Base-by-base conservation (phyloP, 2,797 vertebrate species). In the Thamnophis elegans region DNA sequence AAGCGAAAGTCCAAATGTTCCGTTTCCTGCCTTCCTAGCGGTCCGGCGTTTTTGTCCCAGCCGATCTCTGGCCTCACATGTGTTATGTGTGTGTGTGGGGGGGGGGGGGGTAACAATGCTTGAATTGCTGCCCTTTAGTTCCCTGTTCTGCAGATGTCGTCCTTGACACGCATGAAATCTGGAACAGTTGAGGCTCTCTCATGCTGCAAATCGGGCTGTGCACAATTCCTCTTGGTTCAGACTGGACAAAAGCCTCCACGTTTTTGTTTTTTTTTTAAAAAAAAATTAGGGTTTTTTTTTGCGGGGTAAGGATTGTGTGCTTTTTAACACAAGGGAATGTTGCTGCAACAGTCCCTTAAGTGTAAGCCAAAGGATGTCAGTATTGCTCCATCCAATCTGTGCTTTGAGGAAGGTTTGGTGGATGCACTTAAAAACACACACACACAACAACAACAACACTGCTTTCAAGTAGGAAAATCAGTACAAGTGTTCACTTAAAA, bases 291-390 rank as follows among this genome's bases (percentile, higher is more conserved):
- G 2, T 88, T 0, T 65, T 91, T 89, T 62, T 62, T 59, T 9
- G 58, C 20, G 11, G 26, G 36, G 3, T 2, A 32, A 94, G 89
- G 55, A 93, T 93, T 94, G 89, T 32, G 56, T 54, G 92, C 90
- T 82, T 92, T 65, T 60, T 51, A 42, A 85, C 62, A 82, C 28
- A 73, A 87, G 89, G 86, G 93, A 36, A 94, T 92, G 91, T n/a
- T 20, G 94, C 87, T 93, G 93, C 87, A 95, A 91, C 68, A 95
- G 89, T 92, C 93, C 94, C 94, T 2, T 88, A 96, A 96, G 95
- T 96, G 86, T 96, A 97, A 97, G 93, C 97, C 97, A 97, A 98
- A 96, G 96, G 98, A 97, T 98, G 98, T 98, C 98, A 98, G 96
- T 97, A 94, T 96, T 97, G 95, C 96, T 97, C 97, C 97, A 96